phyloP scores from a whole-genome alignment of 1,140 invertebrate species.

The Sycobia sp. region DNA sequence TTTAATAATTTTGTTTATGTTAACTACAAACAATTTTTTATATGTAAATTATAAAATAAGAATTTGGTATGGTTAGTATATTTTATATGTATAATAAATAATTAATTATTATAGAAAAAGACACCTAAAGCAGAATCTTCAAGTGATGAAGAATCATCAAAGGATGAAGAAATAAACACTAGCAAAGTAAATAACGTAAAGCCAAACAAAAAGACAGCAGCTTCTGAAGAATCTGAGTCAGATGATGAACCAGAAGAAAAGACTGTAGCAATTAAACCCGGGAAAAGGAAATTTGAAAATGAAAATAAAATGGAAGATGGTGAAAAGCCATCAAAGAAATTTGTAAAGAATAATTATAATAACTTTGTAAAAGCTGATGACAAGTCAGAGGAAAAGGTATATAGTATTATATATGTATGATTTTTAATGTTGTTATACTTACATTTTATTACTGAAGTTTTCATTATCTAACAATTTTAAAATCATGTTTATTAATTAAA shows the following conservation, averaged over 20 bases:
- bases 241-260: constrained; percentile 36
- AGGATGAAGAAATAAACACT: no score
- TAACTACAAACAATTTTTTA: background rate
- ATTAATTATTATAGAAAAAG: background rate
- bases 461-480: background rate
- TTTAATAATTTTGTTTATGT: background rate
- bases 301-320: no score
- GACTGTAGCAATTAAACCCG: background rate
- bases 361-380: constrained; percentile 66
- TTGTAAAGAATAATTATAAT: constrained; percentile 58
- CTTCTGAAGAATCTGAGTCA: constrained; percentile 43
- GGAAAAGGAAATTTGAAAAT: constrained; percentile 51
- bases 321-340: constrained; percentile 48
- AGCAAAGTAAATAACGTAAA: constrained; percentile 19
- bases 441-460: no score
- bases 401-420: no score
- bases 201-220: constrained; percentile 20
- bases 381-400: constrained; percentile 60
- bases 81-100: background rate
- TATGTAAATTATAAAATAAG: background rate
- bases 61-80: background rate
- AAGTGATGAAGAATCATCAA: background rate
- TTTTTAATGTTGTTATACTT: constrained; percentile 3
- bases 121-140: constrained; percentile 29
- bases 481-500: background rate